Conservation (phyloP, 2,888 invertebrate genomes). For the Clistopyga incitator region DNA sequence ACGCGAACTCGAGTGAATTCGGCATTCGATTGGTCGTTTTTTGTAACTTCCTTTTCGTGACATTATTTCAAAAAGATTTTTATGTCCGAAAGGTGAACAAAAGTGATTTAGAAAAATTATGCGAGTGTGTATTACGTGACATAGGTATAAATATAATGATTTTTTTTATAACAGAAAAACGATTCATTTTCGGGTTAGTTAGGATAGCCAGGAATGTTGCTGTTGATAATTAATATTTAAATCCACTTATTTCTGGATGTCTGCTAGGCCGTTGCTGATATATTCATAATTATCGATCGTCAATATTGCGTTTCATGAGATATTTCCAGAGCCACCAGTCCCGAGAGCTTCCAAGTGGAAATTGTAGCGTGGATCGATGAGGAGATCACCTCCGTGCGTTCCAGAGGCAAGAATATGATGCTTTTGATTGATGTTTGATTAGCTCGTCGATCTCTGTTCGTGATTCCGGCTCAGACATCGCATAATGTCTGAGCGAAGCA, state of each 20-base stretch:
- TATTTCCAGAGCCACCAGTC: neutral
- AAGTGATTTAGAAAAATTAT: no score
- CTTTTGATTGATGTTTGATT: constrained; percentile 7
- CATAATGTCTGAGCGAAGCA: neutral
- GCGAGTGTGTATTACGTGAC: no score
- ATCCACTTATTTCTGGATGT: neutral
- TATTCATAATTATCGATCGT: neutral
- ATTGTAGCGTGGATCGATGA: neutral
- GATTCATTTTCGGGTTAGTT: no score
- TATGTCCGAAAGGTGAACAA: no score
- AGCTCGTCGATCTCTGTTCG: neutral
- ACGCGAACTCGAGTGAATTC: neutral
- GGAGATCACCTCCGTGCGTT: neutral
- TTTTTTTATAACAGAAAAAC: no score
- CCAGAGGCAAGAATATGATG: neutral
- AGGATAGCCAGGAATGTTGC: no score
- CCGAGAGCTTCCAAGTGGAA: neutral
- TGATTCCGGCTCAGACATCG: neutral
- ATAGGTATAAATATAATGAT: no score
- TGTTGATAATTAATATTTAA: no score
- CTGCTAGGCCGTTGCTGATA: neutral
- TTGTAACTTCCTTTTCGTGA: no score
- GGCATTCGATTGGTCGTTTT: no score
- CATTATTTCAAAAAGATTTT: no score
- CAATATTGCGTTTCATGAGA: neutral